Evolutionary conservation across 2,888 invertebrate genomes (phyloP), one percentile per base, ranked within the genome.

Genomic region (Palloptera scutellata): DNA sequence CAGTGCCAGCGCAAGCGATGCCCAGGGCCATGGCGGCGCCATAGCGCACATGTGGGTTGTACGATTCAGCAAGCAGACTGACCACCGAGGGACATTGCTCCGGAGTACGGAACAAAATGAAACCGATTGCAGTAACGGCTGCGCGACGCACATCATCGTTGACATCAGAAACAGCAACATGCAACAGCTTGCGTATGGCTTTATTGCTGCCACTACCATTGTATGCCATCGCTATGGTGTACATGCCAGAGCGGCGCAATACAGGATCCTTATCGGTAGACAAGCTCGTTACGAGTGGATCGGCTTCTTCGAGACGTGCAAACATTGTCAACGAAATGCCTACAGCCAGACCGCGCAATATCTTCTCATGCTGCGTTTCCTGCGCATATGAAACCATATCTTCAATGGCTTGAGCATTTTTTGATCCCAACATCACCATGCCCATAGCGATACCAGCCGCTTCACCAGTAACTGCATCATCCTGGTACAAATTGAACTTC

Each of bases 401-500:
- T 84, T 95, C 92, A 73, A 97, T 95, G 3, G 95, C 94, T 70
- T 91, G 90, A 0, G 92, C 90, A 78, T 94, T 91, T 81, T 97
- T 94, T 0, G 98, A 97, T 1, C 98, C 99, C 76, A 98, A 86
- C 98, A 98, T 98, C 0, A 98, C 97, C 90, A 99, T 92, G 58
- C 99, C 99, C 97, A 99, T 98, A 1, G 97, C 97, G 74, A 99
- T 94, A 20, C 98, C 98, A 41, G 99, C 98, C 8, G 98, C 98
- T 86, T 99, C 99, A 41, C 98, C 98, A 30, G 98, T 97, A 0
- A 98, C 96, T 0, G 99, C 99, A 86, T 99, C 99, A 85, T 99
- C 99, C 86, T 98, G 97, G 80, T 97, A 98, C 68, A 99, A 88
- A 85, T 97, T 97, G 82, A 96, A 96, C 83, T 98, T 98, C 11